phyloP scores from a whole-genome alignment of 1,140 invertebrate genomes.

The Sycobia sp. region DNA sequence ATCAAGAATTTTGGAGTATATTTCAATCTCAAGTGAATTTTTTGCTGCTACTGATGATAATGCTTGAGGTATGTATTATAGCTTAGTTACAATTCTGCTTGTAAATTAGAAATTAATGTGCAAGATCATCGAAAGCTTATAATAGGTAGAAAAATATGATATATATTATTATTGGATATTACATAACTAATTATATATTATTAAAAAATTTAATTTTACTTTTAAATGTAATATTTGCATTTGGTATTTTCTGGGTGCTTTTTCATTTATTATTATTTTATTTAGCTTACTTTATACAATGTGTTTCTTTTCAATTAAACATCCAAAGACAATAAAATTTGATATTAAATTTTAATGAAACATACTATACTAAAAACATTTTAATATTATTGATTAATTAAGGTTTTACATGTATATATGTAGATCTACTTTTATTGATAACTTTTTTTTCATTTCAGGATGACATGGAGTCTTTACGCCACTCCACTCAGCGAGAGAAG shows the following conservation, averaged over 20 bases:
- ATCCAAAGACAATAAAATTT: not conserved
- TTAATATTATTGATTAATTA: no score
- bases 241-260: no score
- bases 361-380: not conserved
- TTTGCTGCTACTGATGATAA: conserved; percentile 56
- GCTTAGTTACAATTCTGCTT: conserved; percentile 56
- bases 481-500: conserved; percentile 68
- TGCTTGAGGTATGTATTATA: conserved; percentile 59
- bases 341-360: not conserved
- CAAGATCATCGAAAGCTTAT: not conserved
- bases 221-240: no score
- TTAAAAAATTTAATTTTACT: no score
- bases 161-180: no score
- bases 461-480: conserved; percentile 70
- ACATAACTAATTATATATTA: no score
- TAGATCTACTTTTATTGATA: not conserved
- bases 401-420: no score
- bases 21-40: conserved; percentile 52
- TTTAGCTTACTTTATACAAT: not conserved
- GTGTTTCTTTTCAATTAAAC: not conserved
- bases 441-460: conserved; percentile 60
- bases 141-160: conserved; percentile 1
- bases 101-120: conserved; percentile 2
- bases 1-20: conserved; percentile 54
- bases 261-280: not conserved